These are phyloP conservation scores for Amiota minor DNA, from an alignment of 2,888 invertebrate genomes.

Conservation along the genomic window DNA sequence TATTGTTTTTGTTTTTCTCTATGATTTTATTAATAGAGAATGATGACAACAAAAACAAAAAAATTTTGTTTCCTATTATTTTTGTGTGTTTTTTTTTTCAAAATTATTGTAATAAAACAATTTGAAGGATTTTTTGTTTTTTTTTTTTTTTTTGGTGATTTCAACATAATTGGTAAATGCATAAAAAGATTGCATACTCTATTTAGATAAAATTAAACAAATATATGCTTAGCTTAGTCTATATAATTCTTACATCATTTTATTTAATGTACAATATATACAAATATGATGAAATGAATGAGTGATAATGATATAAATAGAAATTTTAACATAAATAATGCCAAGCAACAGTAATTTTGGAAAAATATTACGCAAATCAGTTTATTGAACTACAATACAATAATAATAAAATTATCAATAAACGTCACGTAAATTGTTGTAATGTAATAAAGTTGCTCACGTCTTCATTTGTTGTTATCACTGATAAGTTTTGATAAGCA, in stretches of 20 bases:
- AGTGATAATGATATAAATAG: neutral
- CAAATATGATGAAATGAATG: neutral
- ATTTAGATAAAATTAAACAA: too few relatives aligned
- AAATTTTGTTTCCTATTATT: too few relatives aligned
- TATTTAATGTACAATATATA: neutral
- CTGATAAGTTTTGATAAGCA: too few relatives aligned
- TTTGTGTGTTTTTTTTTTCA: too few relatives aligned
- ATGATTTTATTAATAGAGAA: neutral
- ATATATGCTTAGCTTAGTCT: neutral
- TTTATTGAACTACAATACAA: constrained; percentile 15
- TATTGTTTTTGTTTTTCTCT: neutral
- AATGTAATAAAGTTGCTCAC: neutral
- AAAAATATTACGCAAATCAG: constrained; percentile 17
- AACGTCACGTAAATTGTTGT: neutral
- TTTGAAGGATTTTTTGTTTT: too few relatives aligned
- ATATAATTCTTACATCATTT: constrained; percentile 2
- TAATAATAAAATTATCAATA: neutral
- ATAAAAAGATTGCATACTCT: too few relatives aligned
- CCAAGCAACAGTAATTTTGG: too few relatives aligned
- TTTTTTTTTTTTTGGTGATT: too few relatives aligned
- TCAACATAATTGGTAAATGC: too few relatives aligned
- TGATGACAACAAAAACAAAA: too few relatives aligned
- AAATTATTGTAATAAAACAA: too few relatives aligned
- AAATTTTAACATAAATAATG: constrained; percentile 2
- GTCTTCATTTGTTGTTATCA: neutral